Percentiles rank a stretch among this genome's conserved stretches.
Conservation (phyloP, 2,113 vertebrate genomes). For the Petroica traversi region DNA sequence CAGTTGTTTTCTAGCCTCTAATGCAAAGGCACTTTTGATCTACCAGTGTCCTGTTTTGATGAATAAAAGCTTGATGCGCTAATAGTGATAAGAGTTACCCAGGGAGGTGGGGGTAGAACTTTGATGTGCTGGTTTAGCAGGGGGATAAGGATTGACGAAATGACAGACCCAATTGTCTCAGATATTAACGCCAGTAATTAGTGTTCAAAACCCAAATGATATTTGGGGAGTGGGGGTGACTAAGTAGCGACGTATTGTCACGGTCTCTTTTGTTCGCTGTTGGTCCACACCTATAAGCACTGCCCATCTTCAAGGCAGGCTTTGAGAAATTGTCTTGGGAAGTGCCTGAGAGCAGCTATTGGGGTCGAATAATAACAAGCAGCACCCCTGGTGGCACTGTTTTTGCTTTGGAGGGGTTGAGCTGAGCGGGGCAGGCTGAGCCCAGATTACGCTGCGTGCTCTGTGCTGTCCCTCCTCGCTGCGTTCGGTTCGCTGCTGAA, state of each 20-base stretch:
- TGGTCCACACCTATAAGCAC: not conserved
- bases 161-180: not conserved
- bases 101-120: not conserved
- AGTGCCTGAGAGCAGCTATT: not conserved
- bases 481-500: not conserved
- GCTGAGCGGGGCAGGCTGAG: not conserved
- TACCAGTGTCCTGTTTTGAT: not conserved
- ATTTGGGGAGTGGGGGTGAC: too few species aligned
- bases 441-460: not conserved
- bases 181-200: not conserved
- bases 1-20: not conserved
- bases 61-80: not conserved
- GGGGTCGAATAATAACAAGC: not conserved
- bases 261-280: not conserved
- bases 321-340: not conserved
- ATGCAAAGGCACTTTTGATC: not conserved
- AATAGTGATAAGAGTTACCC: not conserved
- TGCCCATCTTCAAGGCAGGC: not conserved
- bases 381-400: not conserved
- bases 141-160: not conserved
- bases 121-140: not conserved
- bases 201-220: not conserved
- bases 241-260: not conserved
- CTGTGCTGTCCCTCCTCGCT: not conserved
- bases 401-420: not conserved